phyloP scores from a whole-genome alignment of 2,113 vertebrate genomes.

The Heloderma charlesbogerti region DNA sequence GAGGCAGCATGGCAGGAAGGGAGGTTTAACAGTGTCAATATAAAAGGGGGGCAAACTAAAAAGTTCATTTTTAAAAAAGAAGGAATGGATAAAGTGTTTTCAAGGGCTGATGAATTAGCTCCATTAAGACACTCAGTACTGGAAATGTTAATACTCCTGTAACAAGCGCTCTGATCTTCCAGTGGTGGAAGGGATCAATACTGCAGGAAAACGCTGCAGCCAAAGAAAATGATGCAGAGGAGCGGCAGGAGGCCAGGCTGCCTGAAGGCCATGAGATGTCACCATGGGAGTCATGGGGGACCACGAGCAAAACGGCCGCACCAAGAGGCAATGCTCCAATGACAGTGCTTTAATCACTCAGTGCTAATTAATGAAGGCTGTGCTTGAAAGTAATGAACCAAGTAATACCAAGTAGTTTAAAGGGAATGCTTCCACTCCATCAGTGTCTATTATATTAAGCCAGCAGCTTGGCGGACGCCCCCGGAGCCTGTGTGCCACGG shows the following conservation, averaged over 20 bases:
- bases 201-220: background rate
- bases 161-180: too few species aligned
- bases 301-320: background rate
- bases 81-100: background rate
- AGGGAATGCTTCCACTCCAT: background rate
- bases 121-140: background rate
- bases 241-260: background rate
- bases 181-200: background rate
- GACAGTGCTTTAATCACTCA: background rate
- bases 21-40: background rate
- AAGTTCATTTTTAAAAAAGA: background rate
- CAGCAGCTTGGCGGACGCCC: background rate
- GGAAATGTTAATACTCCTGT: background rate
- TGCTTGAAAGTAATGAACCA: background rate
- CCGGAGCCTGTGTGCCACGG: background rate
- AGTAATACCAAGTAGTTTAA: background rate
- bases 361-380: constrained; percentile 12
- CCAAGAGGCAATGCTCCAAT: background rate
- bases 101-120: background rate
- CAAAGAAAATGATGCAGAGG: too few species aligned
- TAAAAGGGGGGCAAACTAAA: background rate
- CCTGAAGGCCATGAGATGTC: background rate
- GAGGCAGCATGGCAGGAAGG: background rate
- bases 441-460: background rate
- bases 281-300: background rate